Evolutionary conservation across 2,113 vertebrate species (phyloP), one percentile per base, ranked within the genome.

Genomic region (Tragelaphus imberbis): DNA sequence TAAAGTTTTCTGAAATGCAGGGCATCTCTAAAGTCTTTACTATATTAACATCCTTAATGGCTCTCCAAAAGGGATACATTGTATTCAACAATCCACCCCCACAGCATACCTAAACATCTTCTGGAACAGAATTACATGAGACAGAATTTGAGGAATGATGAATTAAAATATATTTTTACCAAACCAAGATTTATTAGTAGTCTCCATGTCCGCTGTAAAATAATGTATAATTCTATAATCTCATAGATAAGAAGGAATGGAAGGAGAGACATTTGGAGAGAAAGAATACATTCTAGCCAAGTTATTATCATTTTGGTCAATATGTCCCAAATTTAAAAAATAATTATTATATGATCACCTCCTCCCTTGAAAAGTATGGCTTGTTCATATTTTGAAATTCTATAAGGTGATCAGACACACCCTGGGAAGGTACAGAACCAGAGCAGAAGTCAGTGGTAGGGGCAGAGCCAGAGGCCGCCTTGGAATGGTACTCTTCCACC

Each of bases 371-470:
- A 94, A 94, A 58, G 30, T 79, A 49, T 58, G 36, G 19, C 40
- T 81, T 90, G 80, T 58, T 87, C n/a, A 51, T 91, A 61, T 87
- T 91, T 94, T 91, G 33, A 87, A 94, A 61, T 94, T 85, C 33
- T 11, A 0, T 36, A 63, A 55, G 33, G 11, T 77, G 55, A 51
- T 58, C 55, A 40, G 28, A 65, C 23, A 95, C 12, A 91, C 49
- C 30, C 36, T 56, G 36, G 8, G 36, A 75, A 19, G 58, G 47
- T n/a, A 47, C 28, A 68, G 44, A 92, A 82, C 36, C 36, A 87
- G 59, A 96, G 14, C 44, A 68, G 33, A n/a, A 68, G 63, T 93
- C 27, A 81, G 5, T 71, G 33, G 33, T 92, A 13, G 71, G 12
- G 40, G 3, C 61, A 75, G 84, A 53, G 77, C 56, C 77, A 84